These are phyloP conservation scores for Sylvia borin DNA, from an alignment of 2,797 vertebrate species.

Conservation along the genomic window DNA sequence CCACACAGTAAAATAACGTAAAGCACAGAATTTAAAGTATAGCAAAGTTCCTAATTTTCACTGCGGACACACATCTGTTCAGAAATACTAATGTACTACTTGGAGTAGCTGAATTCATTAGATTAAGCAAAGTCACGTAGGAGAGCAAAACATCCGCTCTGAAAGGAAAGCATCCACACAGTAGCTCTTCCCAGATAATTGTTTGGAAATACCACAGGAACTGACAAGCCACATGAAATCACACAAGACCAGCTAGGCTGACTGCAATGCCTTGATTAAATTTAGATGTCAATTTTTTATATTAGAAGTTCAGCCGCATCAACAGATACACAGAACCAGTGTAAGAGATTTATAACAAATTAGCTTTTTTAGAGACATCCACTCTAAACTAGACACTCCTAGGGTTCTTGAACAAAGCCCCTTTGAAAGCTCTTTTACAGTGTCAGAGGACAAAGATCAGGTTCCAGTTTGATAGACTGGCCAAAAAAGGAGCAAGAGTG, in stretches of 20 bases:
- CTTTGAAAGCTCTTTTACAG: neutral
- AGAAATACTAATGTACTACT: neutral
- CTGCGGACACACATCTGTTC: fast-evolving
- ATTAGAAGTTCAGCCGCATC: neutral
- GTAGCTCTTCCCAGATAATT: neutral
- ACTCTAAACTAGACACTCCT: neutral
- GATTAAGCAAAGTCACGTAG: neutral
- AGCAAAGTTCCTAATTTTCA: neutral
- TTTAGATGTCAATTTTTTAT: neutral
- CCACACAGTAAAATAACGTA: neutral
- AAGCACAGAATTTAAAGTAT: neutral
- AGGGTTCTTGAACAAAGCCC: neutral
- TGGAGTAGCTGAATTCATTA: neutral
- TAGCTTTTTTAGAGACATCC: neutral
- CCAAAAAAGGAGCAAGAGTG: neutral
- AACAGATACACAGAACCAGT: neutral
- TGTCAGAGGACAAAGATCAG: neutral
- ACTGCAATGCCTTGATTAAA: neutral
- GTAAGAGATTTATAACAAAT: neutral
- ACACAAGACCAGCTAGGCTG: neutral
- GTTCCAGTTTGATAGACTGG: neutral
- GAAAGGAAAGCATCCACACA: neutral
- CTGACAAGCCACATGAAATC: neutral
- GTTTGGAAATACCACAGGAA: neutral
- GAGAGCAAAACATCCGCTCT: neutral